A percentile compares a stretch with the other conserved stretches of the same genome.
Conservation (phyloP, 1,140 invertebrate species). For the Eupeodes corollae region DNA sequence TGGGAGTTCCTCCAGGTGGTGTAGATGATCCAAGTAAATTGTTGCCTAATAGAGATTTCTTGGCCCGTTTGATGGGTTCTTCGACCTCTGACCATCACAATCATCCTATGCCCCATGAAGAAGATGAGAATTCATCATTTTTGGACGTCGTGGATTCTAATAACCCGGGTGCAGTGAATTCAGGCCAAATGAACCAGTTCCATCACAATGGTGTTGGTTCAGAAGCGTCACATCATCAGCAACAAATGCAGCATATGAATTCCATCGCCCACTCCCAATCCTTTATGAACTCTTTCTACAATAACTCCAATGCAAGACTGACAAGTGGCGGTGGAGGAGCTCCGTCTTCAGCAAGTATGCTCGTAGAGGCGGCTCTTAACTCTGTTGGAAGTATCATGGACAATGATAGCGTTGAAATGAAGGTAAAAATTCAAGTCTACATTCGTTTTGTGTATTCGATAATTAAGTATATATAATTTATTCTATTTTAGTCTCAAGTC, state of each 20-base stretch:
- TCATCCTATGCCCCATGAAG: constrained; percentile 23
- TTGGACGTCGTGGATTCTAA: constrained; percentile 35
- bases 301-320: constrained; percentile 30
- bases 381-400: constrained; percentile 38
- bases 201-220: constrained; percentile 14
- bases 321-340: constrained; percentile 15
- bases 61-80: constrained; percentile 31
- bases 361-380: constrained; percentile 35
- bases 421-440: constrained; percentile 10
- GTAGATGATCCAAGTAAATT: constrained; percentile 32
- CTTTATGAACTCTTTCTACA: constrained; percentile 37
- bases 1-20: constrained; percentile 19
- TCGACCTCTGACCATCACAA: constrained; percentile 25
- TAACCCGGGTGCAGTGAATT: constrained; percentile 23
- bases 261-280: constrained; percentile 29
- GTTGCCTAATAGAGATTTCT: constrained; percentile 31
- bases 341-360: constrained; percentile 35
- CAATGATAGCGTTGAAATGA: constrained; percentile 31
- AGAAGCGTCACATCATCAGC: constrained; percentile 1
- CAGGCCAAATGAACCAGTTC: constrained; percentile 29
- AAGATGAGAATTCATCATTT: constrained; percentile 35
- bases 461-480: too few relatives aligned
- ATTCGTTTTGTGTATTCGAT: background rate
- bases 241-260: constrained; percentile 32
- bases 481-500: too few relatives aligned